Base-by-base conservation (phyloP, 2,113 vertebrate species). In the Triplophysa tibetana region DNA sequence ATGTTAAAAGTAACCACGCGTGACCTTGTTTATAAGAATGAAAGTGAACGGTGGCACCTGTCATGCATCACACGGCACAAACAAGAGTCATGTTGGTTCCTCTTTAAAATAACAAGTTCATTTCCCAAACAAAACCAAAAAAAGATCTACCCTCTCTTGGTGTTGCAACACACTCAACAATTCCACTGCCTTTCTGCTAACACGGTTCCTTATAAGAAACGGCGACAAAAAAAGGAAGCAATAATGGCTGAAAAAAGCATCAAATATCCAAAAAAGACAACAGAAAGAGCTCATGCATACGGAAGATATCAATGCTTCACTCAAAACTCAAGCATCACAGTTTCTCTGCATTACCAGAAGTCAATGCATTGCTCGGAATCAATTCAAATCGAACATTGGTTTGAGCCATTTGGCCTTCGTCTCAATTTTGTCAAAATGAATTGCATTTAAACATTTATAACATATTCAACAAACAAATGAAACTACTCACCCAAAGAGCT, bases 151-250 rank as follows among this genome's bases (percentile, higher is more conserved):
- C 14, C 38, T 72, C 38, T 74, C 33, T 26, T 45, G 38, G 1
- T 6, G 54, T 74, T 74, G 70, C 56, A 61, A 56, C 56, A 61
- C 56, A 24, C 14, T 14, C 2, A 19, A n/a, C 19, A 21, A n/a
- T 58, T 21, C 19, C n/a, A 21, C 54, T 21, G 54, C 16, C 2
- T 61, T 74, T 74, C 56, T 74, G 72, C 56, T 62, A 12, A 45
- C 29, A 24, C 72, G 26, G 72, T 74, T 74, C 72, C 72, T 74
- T 45, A 74, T 61, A 74, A 17, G 56, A 61, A 61, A 24, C 54
- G 7, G 8, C 11, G 54, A 58, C 54, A 21, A 21, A 8, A 17
- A 38, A 0, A 19, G 23, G 29, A 60, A 60, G 58, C 56, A 63
- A 63, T 50, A 50, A 76, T 64, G 74, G 61, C 26, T 1, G 10